Base-by-base conservation (phyloP, 1,140 invertebrate genomes). In the Sitophilus oryzae region DNA sequence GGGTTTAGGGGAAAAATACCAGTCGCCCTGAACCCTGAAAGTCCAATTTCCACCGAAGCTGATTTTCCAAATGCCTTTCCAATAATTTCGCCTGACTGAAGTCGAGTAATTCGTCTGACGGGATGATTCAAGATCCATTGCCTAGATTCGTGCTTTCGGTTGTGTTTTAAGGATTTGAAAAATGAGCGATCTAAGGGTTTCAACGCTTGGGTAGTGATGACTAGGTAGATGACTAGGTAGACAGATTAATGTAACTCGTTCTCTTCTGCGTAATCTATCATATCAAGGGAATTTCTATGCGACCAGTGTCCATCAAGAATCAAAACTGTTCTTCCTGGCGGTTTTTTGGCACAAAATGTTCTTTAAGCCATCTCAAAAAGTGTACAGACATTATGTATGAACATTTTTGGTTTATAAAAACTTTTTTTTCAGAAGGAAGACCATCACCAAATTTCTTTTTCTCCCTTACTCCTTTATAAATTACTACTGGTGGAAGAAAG, bases 391-490 rank as follows among this genome's bases (percentile, higher is more conserved):
- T n/a, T n/a, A n/a, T n/a, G n/a, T n/a, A n/a, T n/a, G n/a, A n/a
- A n/a, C n/a, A n/a, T n/a, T n/a, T n/a, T n/a, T n/a, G n/a, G n/a
- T n/a, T n/a, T n/a, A 23, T 8, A 15, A 38, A 50, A 9, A 5
- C 14, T 50, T 50, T 43, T 38, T 34, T 5, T 6, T 19, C 34
- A 3, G 47, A 11, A 3, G 21, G 47, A 10, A 50, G 34, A 3
- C 63, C 61, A 14, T 70, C 60, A 59, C 63, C 25, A 38, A 70
- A 68, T 49, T 71, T 63, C 11, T 58, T 48, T 60, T 68, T 70
- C 40, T 70, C 65, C 58, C 65, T 66, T 30, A 61, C 47, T 36
- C 60, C 37, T 34, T 52, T 44, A n/a, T 37, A 36, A 9, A 49
- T 52, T n/a, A 22, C 14, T 10, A 20, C 66, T 19, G 61, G 67